phyloP scores from a whole-genome alignment of 2,888 invertebrate genomes.

The Pristionchus maxplancki region DNA sequence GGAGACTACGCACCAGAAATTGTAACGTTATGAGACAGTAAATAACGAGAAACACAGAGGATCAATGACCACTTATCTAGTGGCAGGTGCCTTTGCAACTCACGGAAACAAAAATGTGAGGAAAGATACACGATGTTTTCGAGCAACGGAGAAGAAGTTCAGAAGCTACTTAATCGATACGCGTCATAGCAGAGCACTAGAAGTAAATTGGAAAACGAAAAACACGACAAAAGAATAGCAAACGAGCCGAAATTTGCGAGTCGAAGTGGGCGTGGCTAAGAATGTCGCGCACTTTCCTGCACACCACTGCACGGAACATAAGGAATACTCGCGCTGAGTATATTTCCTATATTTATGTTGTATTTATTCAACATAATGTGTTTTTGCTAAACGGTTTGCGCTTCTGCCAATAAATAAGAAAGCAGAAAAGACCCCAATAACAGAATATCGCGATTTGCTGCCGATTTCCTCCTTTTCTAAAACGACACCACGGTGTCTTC shows the following conservation, averaged over 20 bases:
- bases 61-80: neutral
- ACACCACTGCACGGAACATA: neutral
- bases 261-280: constrained; percentile 11
- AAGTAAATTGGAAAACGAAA: neutral
- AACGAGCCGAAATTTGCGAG: constrained; percentile 38
- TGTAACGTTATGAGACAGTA: neutral
- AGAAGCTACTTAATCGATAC: neutral
- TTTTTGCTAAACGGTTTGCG: too few species aligned
- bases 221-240: constrained; percentile 22
- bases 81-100: neutral
- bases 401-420: too few species aligned
- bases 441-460: neutral
- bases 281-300: neutral
- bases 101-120: neutral
- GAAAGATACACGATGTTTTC: neutral
- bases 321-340: neutral
- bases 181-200: neutral
- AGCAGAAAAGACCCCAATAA: neutral
- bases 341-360: neutral
- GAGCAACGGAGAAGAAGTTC: neutral
- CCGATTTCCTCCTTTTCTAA: neutral
- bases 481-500: neutral
- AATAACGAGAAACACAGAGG: neutral
- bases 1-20: neutral
- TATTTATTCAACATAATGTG: neutral